Evolutionary conservation across 2,888 invertebrate genomes (phyloP), one percentile per base, ranked within the genome.

Genomic region (Apoderus coryli): DNA sequence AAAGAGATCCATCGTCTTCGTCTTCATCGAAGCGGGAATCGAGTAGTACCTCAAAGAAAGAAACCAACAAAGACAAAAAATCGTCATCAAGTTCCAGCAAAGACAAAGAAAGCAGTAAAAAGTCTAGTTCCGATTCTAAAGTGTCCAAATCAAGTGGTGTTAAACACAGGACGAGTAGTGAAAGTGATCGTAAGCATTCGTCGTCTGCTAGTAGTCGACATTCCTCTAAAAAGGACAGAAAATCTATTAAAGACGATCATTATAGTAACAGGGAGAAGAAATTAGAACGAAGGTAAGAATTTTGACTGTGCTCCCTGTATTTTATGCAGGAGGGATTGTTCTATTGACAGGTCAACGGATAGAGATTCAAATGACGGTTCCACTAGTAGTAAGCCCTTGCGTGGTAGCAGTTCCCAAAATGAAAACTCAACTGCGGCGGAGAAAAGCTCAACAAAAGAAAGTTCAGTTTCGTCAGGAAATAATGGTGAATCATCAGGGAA

Each of bases 281-380:
- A 7, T 67, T 65, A 23, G 67, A 69, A 30, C 65, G 82, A 4
- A 63, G 81, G n/a, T n/a, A n/a, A n/a, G n/a, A n/a, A n/a, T n/a
- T n/a, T n/a, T n/a, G n/a, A n/a, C n/a, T n/a, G n/a, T n/a, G n/a
- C n/a, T n/a, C n/a, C n/a, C n/a, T n/a, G n/a, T n/a, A n/a, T n/a
- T n/a, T n/a, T n/a, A n/a, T n/a, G n/a, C n/a, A n/a, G n/a, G n/a
- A n/a, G n/a, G n/a, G n/a, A n/a, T n/a, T n/a, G n/a, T n/a, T n/a
- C n/a, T n/a, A n/a, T n/a, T n/a, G n/a, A n/a, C n/a, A n/a, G n/a
- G 27, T 82, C 82, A 0, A 77, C 79, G 0, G 84, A 79, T 43
- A 63, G 78, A 37, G 80, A 85, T 56, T 82, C 82, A 1, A 81
- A 79, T 43, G 82, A 80, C 50, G 81, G 76, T 19, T 57, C 60